Base-by-base conservation (phyloP, 2,797 vertebrate genomes). In the Silurus aristotelis region DNA sequence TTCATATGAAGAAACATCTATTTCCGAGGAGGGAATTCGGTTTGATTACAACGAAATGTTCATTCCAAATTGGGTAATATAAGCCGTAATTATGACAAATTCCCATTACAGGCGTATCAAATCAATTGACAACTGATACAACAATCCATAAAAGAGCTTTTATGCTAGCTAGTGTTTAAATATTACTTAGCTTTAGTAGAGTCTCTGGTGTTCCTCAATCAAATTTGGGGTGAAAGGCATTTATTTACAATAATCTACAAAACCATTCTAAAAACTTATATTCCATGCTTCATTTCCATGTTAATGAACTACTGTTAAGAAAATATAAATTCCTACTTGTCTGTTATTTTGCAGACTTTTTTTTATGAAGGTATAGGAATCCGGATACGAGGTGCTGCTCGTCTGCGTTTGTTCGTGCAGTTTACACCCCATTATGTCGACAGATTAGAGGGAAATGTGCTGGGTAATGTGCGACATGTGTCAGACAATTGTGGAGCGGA, bases 401-500 rank as follows among this genome's bases (percentile, higher is more conserved):
- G 25, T 48, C 60, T 64, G 77, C 60, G 64, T 80, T 48, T 17
- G 60, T 25, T 80, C 48, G 77, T 27, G 77, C 77, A 64, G 77
- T 63, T 64, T 80, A 25, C 38, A 79, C 38, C 46, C 22, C 77
- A 79, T 79, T 79, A 79, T 63, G 31, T 46, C 38, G 64, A 79
- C 60, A 63, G 77, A 63, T 79, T 79, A 79, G 60, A 79, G 60
- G 61, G 17, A 80, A 80, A 80, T 64, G 77, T 64, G 77, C 48
- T 80, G 60, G 22, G 12, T 64, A 64, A 80, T 80, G 77, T 64
- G 77, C 77, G 13, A 10, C 25, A 8, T n/a, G 31, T 79, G 77
- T 79, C 76, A 79, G 76, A 61, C 20, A 43, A 79, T 13, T 17
- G 60, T 48, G 38, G 4, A 46, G 13, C 15, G 60, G 77, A 60